Conservation (phyloP, 2,888 invertebrate genomes). For the Leptinotarsa tumamoca region DNA sequence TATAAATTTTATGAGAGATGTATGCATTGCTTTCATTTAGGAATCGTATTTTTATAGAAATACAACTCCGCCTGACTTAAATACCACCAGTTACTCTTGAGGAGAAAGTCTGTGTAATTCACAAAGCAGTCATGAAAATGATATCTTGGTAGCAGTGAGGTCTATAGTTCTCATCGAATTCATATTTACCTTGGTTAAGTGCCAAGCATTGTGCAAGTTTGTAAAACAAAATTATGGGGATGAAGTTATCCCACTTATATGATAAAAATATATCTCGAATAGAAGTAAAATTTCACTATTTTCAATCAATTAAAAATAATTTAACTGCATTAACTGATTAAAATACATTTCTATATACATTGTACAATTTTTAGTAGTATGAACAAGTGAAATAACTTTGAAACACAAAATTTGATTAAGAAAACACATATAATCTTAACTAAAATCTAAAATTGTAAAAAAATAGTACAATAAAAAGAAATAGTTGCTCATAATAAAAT, state of each 20-base stretch:
- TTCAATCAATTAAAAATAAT: conserved; percentile 48
- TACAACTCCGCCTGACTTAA: too few species aligned
- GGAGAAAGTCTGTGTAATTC: neutral
- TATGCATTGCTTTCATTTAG: too few species aligned
- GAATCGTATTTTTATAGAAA: too few species aligned
- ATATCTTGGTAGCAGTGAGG: neutral
- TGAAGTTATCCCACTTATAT: conserved; percentile 46
- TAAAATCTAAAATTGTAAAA: conserved; percentile 46
- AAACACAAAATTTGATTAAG: conserved; percentile 31
- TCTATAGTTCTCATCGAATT: conserved; percentile 14
- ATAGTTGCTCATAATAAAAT: conserved; percentile 40
- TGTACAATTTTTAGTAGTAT: conserved; percentile 51
- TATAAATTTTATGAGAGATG: too few species aligned
- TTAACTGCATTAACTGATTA: conserved; percentile 49
- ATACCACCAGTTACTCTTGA: neutral
- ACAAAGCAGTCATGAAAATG: neutral
- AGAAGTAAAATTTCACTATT: conserved; percentile 39
- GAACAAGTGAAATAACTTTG: conserved; percentile 48
- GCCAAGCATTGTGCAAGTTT: conserved; percentile 36
- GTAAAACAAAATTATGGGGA: conserved; percentile 36
- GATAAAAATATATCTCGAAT: conserved; percentile 46
- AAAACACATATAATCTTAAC: conserved; percentile 37
- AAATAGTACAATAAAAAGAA: conserved; percentile 43
- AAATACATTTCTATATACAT: conserved; percentile 51
- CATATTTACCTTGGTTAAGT: conserved; percentile 34